These are phyloP conservation scores for Callorhinus ursinus DNA, from an alignment of 2,113 vertebrate species.

Conservation along the genomic window DNA sequence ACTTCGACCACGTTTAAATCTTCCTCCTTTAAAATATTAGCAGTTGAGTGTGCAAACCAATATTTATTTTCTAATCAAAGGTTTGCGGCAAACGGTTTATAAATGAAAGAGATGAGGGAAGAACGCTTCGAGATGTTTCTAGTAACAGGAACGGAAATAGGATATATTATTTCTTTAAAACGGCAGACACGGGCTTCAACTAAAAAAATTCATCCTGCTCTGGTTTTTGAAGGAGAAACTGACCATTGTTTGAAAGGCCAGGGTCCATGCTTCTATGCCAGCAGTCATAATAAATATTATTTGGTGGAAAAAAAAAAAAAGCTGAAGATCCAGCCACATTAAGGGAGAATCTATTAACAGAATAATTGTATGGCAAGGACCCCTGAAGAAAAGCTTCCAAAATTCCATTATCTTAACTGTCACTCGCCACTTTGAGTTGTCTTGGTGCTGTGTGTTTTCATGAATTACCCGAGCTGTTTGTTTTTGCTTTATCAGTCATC, in stretches of 20 bases:
- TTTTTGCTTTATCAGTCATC: constrained; percentile 86
- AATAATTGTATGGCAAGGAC: neutral
- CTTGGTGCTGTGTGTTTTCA: constrained; percentile 81
- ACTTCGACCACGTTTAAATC: constrained; percentile 71
- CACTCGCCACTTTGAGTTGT: constrained; percentile 83
- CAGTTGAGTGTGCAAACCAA: constrained; percentile 60
- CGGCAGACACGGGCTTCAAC: neutral
- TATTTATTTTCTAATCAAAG: constrained; percentile 60
- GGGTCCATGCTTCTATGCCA: neutral
- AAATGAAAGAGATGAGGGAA: constrained; percentile 40
- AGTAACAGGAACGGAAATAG: constrained; percentile 12
- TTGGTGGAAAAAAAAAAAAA: neutral
- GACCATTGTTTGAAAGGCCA: neutral
- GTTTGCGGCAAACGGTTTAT: constrained; percentile 21
- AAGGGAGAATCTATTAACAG: neutral
- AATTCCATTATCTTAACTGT: constrained; percentile 87
- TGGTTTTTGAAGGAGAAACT: neutral
- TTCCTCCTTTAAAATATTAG: constrained; percentile 70
- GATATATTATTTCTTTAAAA: constrained; percentile 59
- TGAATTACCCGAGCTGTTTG: constrained; percentile 82
- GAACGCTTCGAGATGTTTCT: constrained; percentile 50
- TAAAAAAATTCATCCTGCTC: neutral
- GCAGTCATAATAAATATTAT: constrained; percentile 5
- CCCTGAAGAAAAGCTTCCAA: constrained; percentile 75
- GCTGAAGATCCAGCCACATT: constrained; percentile 10